phyloP scores from a whole-genome alignment of 2,797 vertebrate genomes.

The Limnodromus scolopaceus region DNA sequence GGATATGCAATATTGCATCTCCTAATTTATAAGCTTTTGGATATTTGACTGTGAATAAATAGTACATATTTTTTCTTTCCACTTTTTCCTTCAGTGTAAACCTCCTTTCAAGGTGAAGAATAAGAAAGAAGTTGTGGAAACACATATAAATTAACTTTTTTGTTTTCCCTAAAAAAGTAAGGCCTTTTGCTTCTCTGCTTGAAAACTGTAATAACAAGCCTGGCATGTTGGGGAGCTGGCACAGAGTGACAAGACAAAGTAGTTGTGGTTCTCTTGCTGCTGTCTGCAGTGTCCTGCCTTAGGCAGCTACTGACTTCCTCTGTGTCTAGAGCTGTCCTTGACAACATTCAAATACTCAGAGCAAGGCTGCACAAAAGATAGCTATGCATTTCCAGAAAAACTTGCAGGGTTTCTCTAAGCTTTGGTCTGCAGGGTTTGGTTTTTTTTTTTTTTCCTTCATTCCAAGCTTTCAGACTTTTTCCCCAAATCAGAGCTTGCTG shows the following conservation, averaged over 20 bases:
- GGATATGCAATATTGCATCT: not conserved
- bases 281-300: not conserved
- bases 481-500: not conserved
- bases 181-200: not conserved
- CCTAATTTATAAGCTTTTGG: not conserved
- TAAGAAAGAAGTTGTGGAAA: not conserved
- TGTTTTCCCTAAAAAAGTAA: not conserved
- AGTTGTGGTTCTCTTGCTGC: not conserved
- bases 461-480: not conserved
- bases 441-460: not conserved
- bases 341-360: not conserved
- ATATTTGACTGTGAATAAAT: not conserved
- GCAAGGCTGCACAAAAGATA: not conserved
- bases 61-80: not conserved
- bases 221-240: not conserved
- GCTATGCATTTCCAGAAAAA: not conserved
- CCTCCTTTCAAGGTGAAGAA: not conserved
- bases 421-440: not conserved
- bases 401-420: not conserved
- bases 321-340: not conserved
- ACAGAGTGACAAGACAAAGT: not conserved
- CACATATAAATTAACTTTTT: rapidly evolving
- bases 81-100: not conserved
- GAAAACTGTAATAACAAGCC: not conserved
- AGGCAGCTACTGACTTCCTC: not conserved